Evolutionary conservation across 2,113 vertebrate species (phyloP).

Genomic region (Callospermophilus lateralis): DNA sequence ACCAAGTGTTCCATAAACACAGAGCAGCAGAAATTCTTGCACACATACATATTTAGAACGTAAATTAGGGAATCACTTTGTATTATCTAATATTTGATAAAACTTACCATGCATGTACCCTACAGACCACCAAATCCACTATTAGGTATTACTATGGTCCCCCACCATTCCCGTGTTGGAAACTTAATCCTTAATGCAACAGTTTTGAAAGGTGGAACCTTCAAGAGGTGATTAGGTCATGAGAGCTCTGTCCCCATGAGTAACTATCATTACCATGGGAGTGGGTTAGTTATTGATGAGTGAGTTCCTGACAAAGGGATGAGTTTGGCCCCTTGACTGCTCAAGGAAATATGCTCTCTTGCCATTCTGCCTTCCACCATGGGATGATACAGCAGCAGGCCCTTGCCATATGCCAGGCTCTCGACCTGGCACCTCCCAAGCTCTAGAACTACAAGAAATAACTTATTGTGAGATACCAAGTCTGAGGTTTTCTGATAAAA

Average conservation of each 20-base stretch:
- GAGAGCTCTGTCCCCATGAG: not conserved
- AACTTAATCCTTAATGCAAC: not conserved
- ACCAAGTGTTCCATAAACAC: not conserved
- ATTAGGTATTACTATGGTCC: not conserved
- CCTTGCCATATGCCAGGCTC: not conserved
- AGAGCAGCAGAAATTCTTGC: not conserved
- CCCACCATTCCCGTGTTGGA: not conserved
- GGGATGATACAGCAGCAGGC: not conserved
- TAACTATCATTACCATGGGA: not conserved
- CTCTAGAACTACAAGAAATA: not conserved
- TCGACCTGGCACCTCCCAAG: not conserved
- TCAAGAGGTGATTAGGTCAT: not conserved
- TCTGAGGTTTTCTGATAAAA: not conserved
- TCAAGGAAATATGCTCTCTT: not conserved
- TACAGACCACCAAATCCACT: not conserved
- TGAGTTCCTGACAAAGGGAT: not conserved
- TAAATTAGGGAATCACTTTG: not conserved
- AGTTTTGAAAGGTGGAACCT: not conserved
- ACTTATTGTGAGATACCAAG: not conserved
- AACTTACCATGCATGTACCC: not conserved
- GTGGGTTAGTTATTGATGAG: no score
- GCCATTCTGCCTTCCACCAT: not conserved
- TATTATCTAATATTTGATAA: not conserved
- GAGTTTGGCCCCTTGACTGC: not conserved
- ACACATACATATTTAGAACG: not conserved